These are phyloP conservation scores for Engraulis encrasicolus DNA, from an alignment of 2,113 vertebrate genomes.

Conservation along the genomic window DNA sequence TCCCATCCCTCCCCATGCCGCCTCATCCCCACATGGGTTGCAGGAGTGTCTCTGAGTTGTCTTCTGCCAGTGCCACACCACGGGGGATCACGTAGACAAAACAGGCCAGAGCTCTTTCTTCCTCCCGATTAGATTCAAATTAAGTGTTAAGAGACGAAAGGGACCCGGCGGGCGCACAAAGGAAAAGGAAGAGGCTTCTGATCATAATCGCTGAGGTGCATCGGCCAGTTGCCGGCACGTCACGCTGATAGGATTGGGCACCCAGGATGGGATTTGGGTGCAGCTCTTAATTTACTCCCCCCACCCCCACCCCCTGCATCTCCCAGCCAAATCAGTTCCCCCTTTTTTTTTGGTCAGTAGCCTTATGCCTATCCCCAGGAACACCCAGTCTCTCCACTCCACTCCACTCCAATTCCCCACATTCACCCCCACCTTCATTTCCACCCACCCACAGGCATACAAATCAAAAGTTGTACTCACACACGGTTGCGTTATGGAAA, in stretches of 20 bases:
- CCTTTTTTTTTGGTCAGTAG: not conserved
- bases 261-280: slow-evolving; percentile 2
- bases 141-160: slow-evolving; percentile 57
- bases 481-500: slow-evolving; percentile 27
- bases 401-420: too few relatives aligned
- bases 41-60: slow-evolving; percentile 41
- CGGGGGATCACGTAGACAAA: slow-evolving; percentile 65
- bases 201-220: slow-evolving; percentile 69
- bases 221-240: slow-evolving; percentile 55
- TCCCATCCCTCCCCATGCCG: too few relatives aligned
- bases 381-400: too few relatives aligned
- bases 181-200: slow-evolving; percentile 65
- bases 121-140: slow-evolving; percentile 70
- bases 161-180: slow-evolving; percentile 56
- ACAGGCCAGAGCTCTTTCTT: slow-evolving; percentile 60
- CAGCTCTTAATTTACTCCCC: not conserved
- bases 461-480: not conserved
- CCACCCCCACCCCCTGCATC: not conserved
- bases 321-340: not conserved
- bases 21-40: too few relatives aligned
- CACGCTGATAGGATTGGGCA: slow-evolving; percentile 39
- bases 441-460: not conserved
- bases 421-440: not conserved
- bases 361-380: not conserved
- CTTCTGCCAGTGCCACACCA: too few relatives aligned